Percentiles rank a stretch among this genome's conserved stretches.
These are phyloP conservation scores for Eupsilia transversa DNA, from an alignment of 2,888 invertebrate genomes.

Conservation along the genomic window DNA sequence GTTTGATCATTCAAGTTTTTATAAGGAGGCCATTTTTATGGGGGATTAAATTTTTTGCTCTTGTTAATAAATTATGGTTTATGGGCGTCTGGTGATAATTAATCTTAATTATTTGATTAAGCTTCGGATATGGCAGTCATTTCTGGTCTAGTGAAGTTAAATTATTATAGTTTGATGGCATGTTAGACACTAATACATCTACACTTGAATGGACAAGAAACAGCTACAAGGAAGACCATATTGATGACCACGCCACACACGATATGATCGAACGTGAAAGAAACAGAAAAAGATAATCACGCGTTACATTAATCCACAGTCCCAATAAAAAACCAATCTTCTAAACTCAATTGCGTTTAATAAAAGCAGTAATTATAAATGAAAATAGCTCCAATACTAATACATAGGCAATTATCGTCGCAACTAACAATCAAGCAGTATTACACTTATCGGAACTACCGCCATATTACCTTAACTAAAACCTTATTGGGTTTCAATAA, in stretches of 20 bases:
- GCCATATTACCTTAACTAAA: constrained; percentile 61
- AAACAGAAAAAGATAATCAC: constrained; percentile 49
- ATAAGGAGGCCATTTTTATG: constrained; percentile 49
- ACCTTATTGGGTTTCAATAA: constrained; percentile 71
- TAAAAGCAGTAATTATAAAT: constrained; percentile 63
- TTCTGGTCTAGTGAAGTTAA: constrained; percentile 63
- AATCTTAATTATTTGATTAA: constrained; percentile 63
- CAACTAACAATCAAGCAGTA: constrained; percentile 71
- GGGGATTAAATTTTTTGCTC: constrained; percentile 51
- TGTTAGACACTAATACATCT: constrained; percentile 51
- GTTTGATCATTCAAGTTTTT: constrained; percentile 57
- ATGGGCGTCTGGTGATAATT: constrained; percentile 59
- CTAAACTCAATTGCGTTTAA: constrained; percentile 51
- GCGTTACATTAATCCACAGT: constrained; percentile 42
- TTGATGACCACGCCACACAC: constrained; percentile 36
- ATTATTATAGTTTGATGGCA: constrained; percentile 57
- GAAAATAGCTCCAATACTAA: constrained; percentile 63
- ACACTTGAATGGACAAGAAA: constrained; percentile 47
- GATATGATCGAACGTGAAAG: constrained; percentile 38
- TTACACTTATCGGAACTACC: constrained; percentile 72
- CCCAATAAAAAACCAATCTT: constrained; percentile 60
- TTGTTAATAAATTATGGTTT: constrained; percentile 61
- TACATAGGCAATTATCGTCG: constrained; percentile 68
- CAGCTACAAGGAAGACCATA: constrained; percentile 34
- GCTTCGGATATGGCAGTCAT: constrained; percentile 55